Evolutionary conservation across 2,888 invertebrate genomes (phyloP), one percentile per base, ranked within the genome.

Genomic region (Liodrosophila aerea): DNA sequence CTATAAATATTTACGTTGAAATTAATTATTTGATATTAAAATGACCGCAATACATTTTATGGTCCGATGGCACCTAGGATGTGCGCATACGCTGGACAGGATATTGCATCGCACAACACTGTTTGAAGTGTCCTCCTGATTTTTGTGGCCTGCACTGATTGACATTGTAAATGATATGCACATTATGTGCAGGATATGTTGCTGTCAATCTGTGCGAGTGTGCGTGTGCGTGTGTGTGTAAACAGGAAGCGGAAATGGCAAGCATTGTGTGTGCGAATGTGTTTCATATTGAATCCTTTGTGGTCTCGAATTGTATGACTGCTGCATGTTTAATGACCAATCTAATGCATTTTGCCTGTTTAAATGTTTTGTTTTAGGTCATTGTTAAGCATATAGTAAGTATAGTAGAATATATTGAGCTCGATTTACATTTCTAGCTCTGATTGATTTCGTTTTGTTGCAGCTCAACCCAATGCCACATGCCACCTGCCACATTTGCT

Each of bases 11-110:
- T 85, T 85, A 68, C 76, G 71, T 73, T 75, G 84, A 78, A 84
- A 85, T 85, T 85, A 85, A 85, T 85, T 85, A 85, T 85, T 84
- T 85, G 64, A 85, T 85, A 85, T 85, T 85, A 84, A 85, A 85
- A 85, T 73, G 81, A 85, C 81, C 80, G 82, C 82, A 78, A 78
- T 74, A 81, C 81, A 82, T 81, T 81, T 81, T 72, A 80, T 82
- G 80, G 61, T 66, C 74, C 66, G 74, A 12, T 59, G 73, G 29
- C 58, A 61, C 30, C 61, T 39, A 60, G n/a, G n/a, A n/a, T n/a
- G n/a, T n/a, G 64, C 47, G 66, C 57, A 58, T 44, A 44, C 33
- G 39, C 33, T 52, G 54, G 29, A 74, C 75, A 64, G 58, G 76
- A 65, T 72, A 62, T 64, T 58, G 43, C 15, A 39, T 43, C 37